These are phyloP conservation scores for Apogon talboti DNA, from an alignment of 2,797 vertebrate genomes.

Conservation along the genomic window DNA sequence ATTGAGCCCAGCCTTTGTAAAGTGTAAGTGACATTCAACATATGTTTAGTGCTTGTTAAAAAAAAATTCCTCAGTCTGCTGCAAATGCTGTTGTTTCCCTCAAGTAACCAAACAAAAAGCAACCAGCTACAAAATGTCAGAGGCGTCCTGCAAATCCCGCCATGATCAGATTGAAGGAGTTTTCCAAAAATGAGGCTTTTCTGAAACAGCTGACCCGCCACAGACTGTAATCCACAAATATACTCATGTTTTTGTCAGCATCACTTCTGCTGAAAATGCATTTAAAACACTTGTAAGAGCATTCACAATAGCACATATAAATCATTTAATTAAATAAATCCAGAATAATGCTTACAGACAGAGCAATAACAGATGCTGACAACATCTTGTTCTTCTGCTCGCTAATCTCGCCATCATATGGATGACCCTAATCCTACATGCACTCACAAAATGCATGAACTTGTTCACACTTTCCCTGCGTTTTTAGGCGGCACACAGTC, in stretches of 20 bases:
- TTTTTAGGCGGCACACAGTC: neutral
- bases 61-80: neutral
- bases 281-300: slow-evolving; percentile 7
- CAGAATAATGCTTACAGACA: neutral
- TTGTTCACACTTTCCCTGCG: slow-evolving; percentile 1
- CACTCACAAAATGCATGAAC: neutral
- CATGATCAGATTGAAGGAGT: slow-evolving; percentile 36
- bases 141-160: slow-evolving; percentile 26
- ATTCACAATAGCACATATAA: too few relatives aligned
- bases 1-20: neutral
- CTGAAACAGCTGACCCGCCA: slow-evolving; percentile 22
- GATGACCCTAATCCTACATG: slow-evolving; percentile 30
- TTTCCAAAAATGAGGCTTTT: slow-evolving; percentile 47
- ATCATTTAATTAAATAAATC: neutral
- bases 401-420: slow-evolving; percentile 42
- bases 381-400: slow-evolving; percentile 14
- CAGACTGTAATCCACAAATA: slow-evolving; percentile 40
- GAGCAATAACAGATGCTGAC: slow-evolving; percentile 6
- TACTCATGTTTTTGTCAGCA: slow-evolving; percentile 19
- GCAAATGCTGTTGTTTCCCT: neutral
- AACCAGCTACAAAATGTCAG: slow-evolving; percentile 4
- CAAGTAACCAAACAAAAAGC: neutral
- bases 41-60: slow-evolving; percentile 1
- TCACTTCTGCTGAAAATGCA: slow-evolving; percentile 14
- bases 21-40: neutral